Evolutionary conservation across 1,140 invertebrate species (phyloP).

Genomic region (Neodiprion pinetum): DNA sequence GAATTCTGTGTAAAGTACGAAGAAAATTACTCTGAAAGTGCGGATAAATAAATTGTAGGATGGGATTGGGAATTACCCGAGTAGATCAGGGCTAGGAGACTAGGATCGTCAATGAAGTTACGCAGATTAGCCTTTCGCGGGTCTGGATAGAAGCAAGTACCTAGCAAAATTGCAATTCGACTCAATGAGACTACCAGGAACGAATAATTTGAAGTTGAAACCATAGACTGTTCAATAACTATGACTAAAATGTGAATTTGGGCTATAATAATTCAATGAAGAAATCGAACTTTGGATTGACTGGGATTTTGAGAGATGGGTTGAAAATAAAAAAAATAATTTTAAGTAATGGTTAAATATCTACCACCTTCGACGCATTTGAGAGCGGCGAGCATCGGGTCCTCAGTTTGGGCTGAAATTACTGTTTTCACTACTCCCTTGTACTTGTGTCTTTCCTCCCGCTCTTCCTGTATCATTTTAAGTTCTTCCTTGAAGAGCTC

Average conservation of each 20-base stretch:
- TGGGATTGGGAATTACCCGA: slow-evolving; percentile 47
- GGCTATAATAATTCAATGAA: slow-evolving; percentile 5
- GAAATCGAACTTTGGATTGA: not conserved
- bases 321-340: slow-evolving; percentile 9
- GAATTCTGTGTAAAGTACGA: too few species aligned
- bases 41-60: slow-evolving; percentile 23
- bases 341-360: slow-evolving; percentile 9
- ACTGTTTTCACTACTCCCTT: slow-evolving; percentile 70
- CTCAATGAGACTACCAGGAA: slow-evolving; percentile 10
- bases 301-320: not conserved
- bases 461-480: slow-evolving; percentile 94
- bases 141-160: slow-evolving; percentile 44
- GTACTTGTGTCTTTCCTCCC: slow-evolving; percentile 94
- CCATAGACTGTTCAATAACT: slow-evolving; percentile 5
- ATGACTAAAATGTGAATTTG: not conserved
- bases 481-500: slow-evolving; percentile 97
- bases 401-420: slow-evolving; percentile 48
- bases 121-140: slow-evolving; percentile 46
- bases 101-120: slow-evolving; percentile 52
- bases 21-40: too few species aligned
- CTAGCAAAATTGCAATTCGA: slow-evolving; percentile 31
- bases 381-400: slow-evolving; percentile 57
- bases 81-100: slow-evolving; percentile 50
- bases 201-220: not conserved
- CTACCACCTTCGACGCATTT: slow-evolving; percentile 58